Percentiles rank a stretch among this genome's conserved stretches.
phyloP scores from a whole-genome alignment of 1,140 invertebrate species.

The Wiebesia pumilae region DNA sequence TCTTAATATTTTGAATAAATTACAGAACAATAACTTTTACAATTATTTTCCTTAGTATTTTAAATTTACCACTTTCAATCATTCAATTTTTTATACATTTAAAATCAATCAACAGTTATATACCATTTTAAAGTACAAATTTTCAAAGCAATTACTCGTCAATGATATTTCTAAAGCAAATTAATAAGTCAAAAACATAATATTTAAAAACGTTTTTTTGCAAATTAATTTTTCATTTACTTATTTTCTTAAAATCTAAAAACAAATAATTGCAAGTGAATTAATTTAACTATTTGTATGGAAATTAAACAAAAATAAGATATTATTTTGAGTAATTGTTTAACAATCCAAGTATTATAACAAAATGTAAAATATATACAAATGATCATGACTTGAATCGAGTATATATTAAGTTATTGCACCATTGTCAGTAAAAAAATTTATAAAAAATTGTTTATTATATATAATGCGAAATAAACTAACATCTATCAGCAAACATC shows the following conservation, averaged over 20 bases:
- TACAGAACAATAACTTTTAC: slow-evolving; percentile 42
- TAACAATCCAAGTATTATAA: slow-evolving; percentile 33
- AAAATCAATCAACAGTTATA: slow-evolving; percentile 46
- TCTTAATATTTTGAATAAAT: slow-evolving; percentile 39
- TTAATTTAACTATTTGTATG: background rate
- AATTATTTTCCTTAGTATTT: slow-evolving; percentile 28
- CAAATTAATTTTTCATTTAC: background rate
- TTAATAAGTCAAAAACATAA: slow-evolving; percentile 36
- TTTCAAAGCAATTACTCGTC: slow-evolving; percentile 27
- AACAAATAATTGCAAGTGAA: slow-evolving; percentile 10
- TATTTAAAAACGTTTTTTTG: slow-evolving; percentile 8
- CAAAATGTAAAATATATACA: slow-evolving; percentile 49
- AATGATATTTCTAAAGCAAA: slow-evolving; percentile 18
- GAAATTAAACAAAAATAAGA: slow-evolving; percentile 19
- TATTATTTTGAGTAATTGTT: slow-evolving; percentile 31
- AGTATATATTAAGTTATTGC: slow-evolving; percentile 44
- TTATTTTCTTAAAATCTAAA: slow-evolving; percentile 23
- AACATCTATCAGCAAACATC: slow-evolving; percentile 10
- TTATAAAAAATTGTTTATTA: slow-evolving; percentile 25
- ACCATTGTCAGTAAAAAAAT: slow-evolving; percentile 46
- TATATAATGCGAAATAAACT: background rate
- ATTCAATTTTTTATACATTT: slow-evolving; percentile 29
- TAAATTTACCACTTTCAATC: slow-evolving; percentile 33
- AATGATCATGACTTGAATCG: slow-evolving; percentile 45
- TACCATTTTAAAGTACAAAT: slow-evolving; percentile 37